phyloP scores from a whole-genome alignment of 2,797 vertebrate genomes.

The Epinephelus malabaricus region DNA sequence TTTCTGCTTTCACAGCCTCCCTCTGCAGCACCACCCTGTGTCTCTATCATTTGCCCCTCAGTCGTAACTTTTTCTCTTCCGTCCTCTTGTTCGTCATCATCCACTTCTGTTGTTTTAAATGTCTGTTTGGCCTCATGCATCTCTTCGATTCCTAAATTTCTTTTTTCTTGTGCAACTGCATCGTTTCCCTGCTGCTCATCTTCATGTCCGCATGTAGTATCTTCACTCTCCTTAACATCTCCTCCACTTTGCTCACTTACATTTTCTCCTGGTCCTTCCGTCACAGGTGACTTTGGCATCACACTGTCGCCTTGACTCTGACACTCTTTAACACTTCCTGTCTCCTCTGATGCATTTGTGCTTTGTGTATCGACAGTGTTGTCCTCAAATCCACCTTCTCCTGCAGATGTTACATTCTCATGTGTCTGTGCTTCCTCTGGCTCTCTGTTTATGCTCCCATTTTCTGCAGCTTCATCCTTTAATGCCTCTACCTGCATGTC shows the following conservation, averaged over 20 bases:
- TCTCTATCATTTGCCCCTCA: background rate
- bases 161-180: background rate
- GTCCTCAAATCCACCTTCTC: slow-evolving; percentile 6
- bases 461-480: slow-evolving; percentile 1
- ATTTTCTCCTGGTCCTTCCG: background rate
- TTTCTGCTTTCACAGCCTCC: background rate
- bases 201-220: background rate
- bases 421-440: slow-evolving; percentile 4
- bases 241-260: background rate
- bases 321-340: background rate
- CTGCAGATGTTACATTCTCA: fast-evolving
- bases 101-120: slow-evolving; percentile 7
- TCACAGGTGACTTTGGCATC: slow-evolving; percentile 4
- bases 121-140: slow-evolving; percentile 1
- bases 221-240: background rate
- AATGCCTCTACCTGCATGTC: slow-evolving; percentile 60
- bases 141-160: background rate
- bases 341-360: background rate
- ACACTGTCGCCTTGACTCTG: background rate
- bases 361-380: background rate
- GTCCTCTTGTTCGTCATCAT: background rate
- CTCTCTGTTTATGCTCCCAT: background rate
- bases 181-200: slow-evolving; percentile 22
- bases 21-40: background rate
- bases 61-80: background rate